Conservation (phyloP, 2,113 vertebrate genomes). For the Neopipo cinnamomea region DNA sequence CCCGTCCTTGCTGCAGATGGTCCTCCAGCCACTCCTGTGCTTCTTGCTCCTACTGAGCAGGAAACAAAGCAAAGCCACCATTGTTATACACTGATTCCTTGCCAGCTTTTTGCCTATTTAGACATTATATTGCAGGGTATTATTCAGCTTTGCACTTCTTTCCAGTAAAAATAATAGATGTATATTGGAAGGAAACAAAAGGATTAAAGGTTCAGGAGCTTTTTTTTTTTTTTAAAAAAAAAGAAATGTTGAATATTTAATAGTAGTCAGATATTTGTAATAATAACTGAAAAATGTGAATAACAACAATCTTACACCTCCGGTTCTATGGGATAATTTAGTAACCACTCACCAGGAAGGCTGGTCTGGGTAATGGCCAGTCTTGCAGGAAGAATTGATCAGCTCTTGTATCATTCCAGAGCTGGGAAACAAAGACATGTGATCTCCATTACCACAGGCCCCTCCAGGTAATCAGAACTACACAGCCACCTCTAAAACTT, state of each 20-base stretch:
- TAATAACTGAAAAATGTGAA: background rate
- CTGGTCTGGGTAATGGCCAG: background rate
- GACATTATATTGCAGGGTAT: background rate
- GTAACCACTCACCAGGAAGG: background rate
- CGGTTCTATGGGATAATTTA: background rate
- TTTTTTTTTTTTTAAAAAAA: too few species aligned
- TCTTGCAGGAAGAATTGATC: background rate
- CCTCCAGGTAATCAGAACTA: background rate
- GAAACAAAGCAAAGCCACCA: constrained; percentile 23
- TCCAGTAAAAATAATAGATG: background rate
- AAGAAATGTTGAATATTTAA: background rate
- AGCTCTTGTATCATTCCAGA: background rate
- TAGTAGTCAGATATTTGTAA: background rate
- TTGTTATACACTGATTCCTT: background rate
- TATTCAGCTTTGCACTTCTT: background rate
- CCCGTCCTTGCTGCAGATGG: constrained; percentile 50
- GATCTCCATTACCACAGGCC: background rate
- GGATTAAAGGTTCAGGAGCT: background rate
- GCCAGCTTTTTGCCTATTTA: constrained; percentile 1
- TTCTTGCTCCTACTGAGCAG: constrained; percentile 29
- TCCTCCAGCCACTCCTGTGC: background rate
- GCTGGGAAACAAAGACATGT: background rate
- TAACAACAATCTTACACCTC: background rate
- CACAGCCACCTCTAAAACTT: background rate
- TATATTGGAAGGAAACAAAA: background rate